Conservation (phyloP, 1,140 invertebrate genomes). For the Panonychus citri region DNA sequence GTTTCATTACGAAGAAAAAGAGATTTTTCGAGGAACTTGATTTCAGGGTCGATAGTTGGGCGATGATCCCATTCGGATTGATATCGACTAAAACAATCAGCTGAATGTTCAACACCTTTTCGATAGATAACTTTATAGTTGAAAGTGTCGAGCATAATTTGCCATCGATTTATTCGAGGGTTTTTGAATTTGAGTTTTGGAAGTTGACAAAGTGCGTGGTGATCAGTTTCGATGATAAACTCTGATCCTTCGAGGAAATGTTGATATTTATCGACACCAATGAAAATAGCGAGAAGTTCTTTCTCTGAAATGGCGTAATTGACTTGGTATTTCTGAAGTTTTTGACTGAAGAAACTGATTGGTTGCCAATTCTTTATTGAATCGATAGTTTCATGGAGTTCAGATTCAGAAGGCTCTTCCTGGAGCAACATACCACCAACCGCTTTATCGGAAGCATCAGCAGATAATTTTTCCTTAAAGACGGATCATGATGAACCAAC, state of each 20-base stretch:
- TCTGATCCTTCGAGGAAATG: conserved; percentile 26
- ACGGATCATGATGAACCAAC: neutral
- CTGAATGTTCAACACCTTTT: conserved; percentile 15
- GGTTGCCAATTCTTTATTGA: neutral
- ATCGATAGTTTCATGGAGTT: neutral
- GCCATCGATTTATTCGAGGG: conserved; percentile 25
- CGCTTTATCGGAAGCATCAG: conserved; percentile 18
- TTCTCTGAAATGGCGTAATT: conserved; percentile 26
- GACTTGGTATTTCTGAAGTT: conserved; percentile 21
- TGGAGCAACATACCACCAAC: conserved; percentile 17
- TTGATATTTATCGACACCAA: conserved; percentile 24
- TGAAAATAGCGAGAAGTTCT: conserved; percentile 29
- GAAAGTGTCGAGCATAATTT: conserved; percentile 26
- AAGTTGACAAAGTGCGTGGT: conserved; percentile 26
- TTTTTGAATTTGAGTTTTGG: conserved; percentile 21
- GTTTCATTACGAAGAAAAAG: too few species aligned
- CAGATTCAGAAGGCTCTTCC: too few species aligned
- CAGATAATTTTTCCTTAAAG: conserved; percentile 14
- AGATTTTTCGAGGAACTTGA: too few species aligned
- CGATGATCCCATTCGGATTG: neutral
- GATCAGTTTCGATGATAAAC: conserved; percentile 29
- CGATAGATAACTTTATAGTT: conserved; percentile 23
- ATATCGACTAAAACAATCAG: conserved; percentile 1
- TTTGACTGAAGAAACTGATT: conserved; percentile 24
- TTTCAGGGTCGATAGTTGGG: neutral